phyloP scores from a whole-genome alignment of 2,888 invertebrate genomes.

The Athetis lepigone region DNA sequence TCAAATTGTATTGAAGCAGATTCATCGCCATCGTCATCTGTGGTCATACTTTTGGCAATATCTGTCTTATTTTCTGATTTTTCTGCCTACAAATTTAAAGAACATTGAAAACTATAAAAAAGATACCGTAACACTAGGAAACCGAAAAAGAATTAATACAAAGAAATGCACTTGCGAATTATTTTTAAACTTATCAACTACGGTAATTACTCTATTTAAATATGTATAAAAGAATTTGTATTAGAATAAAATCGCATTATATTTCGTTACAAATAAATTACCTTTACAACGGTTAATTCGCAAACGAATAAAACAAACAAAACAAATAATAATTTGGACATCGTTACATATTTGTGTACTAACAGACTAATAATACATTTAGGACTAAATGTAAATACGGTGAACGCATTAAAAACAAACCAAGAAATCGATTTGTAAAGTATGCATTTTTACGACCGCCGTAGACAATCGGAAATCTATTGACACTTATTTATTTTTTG shows the following conservation, averaged over 20 bases:
- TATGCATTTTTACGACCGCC: constrained; percentile 55
- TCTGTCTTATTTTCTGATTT: constrained; percentile 14
- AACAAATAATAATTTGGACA: constrained; percentile 38
- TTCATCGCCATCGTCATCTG: constrained; percentile 18
- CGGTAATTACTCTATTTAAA: no score
- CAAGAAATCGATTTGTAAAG: constrained; percentile 58
- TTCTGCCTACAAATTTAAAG: constrained; percentile 29
- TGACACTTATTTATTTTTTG: constrained; percentile 56
- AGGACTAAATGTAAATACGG: constrained; percentile 47
- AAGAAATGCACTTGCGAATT: no score
- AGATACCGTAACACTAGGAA: no score
- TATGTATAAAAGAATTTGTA: no score
- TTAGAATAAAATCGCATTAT: no score
- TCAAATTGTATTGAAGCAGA: constrained; percentile 50
- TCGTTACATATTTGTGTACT: constrained; percentile 46
- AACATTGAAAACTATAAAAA: not conserved
- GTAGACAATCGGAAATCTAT: constrained; percentile 46
- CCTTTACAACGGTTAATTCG: constrained; percentile 31
- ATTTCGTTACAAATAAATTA: constrained; percentile 28
- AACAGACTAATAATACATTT: constrained; percentile 33
- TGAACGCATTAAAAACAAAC: constrained; percentile 28
- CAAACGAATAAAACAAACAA: constrained; percentile 34
- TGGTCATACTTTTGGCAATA: constrained; percentile 6
- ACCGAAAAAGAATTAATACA: no score
- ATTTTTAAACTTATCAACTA: no score